Evolutionary conservation across 2,113 vertebrate species (phyloP), one percentile per base, ranked within the genome.

Genomic region (Corydoras sp.): DNA sequence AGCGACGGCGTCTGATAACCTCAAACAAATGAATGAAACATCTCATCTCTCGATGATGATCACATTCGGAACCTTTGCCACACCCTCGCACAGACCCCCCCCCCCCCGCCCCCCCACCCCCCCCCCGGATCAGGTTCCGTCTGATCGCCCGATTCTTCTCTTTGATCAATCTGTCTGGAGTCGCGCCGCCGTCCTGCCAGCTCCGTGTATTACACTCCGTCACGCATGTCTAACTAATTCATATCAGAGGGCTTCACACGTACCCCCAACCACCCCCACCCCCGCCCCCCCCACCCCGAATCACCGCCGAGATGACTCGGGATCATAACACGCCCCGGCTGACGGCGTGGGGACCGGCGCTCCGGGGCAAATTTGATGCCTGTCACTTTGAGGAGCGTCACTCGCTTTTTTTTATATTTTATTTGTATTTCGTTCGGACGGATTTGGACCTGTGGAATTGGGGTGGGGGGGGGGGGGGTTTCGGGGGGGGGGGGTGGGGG

Each of bases 371-470:
- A 67, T 54, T 63, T 69, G 62, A 74, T 62, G 65, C 65, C 72
- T 75, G 78, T 77, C 75, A 58, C 53, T 58, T 55, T 63, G 4
- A 73, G 67, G 68, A 76, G 61, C 69, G 61, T 65, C 77, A 65
- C 54, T 75, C 62, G n/a, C n/a, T n/a, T n/a, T n/a, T n/a, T n/a
- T n/a, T 48, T 35, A 58, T 43, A 68, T 74, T 24, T 18, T 51
- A 18, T 64, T 71, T 58, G 30, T 59, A n/a, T 69, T 65, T 60
- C 56, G 50, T 30, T 43, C 11, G 10, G 31, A 64, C 56, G 48
- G 73, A 77, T 81, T 79, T 73, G 58, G 71, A 13, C n/a, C 35
- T 51, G 59, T 61, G 58, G 65, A 55, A 51, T 60, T 32, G 68
- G 48, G n/a, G 53, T n/a, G 9, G 43, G n/a, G n/a, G n/a, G n/a